phyloP scores from a whole-genome alignment of 2,797 vertebrate genomes.

The Ammospiza maritima region DNA sequence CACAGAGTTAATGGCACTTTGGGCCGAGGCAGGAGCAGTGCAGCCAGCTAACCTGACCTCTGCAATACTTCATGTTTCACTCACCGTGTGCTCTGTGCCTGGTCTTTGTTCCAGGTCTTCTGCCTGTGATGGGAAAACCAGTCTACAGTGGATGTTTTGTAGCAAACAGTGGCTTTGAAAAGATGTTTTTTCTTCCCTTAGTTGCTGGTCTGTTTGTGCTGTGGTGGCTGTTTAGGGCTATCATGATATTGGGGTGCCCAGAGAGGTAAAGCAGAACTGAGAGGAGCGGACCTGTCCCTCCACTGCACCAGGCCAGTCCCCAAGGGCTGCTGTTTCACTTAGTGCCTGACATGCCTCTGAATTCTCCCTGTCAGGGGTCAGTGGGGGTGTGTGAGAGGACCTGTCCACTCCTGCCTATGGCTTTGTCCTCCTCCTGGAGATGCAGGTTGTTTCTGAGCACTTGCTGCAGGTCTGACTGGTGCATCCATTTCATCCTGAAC shows the following conservation, averaged over 20 bases:
- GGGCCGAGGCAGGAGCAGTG: background rate
- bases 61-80: background rate
- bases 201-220: background rate
- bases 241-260: background rate
- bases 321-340: background rate
- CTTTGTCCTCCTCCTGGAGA: background rate
- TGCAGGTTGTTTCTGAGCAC: background rate
- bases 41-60: background rate
- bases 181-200: background rate
- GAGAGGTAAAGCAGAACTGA: background rate
- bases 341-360: background rate
- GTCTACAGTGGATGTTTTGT: background rate
- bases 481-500: background rate
- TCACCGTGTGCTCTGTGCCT: accelerated
- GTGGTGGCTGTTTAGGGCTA: background rate
- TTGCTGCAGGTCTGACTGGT: background rate
- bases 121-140: background rate
- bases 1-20: background rate
- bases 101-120: background rate
- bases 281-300: background rate
- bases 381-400: background rate
- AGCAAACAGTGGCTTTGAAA: background rate
- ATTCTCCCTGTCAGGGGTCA: background rate
- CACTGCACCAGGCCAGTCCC: background rate
- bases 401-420: accelerated